Conservation (phyloP, 2,797 vertebrate genomes). For the Pseudochromis fuscus region DNA sequence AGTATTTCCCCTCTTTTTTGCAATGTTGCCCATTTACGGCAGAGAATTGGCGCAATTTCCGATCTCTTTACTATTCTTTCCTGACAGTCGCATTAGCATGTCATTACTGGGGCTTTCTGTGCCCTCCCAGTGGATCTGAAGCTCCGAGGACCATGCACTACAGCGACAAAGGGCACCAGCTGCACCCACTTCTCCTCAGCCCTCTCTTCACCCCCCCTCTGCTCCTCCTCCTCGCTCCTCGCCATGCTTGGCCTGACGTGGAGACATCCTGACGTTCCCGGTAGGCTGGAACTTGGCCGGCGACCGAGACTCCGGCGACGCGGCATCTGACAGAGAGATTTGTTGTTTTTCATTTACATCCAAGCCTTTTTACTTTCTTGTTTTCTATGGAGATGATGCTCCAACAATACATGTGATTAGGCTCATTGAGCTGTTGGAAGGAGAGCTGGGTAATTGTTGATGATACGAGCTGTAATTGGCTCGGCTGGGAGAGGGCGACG, state of each 20-base stretch:
- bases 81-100: slow-evolving; percentile 86
- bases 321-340: slow-evolving; percentile 61
- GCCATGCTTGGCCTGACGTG: slow-evolving; percentile 56
- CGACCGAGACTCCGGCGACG: slow-evolving; percentile 50
- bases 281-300: slow-evolving; percentile 62
- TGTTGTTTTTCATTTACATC: slow-evolving; percentile 65
- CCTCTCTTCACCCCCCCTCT: slow-evolving; percentile 59
- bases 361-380: slow-evolving; percentile 46
- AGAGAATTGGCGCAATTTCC: slow-evolving; percentile 86
- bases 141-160: slow-evolving; percentile 79
- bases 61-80: slow-evolving; percentile 85
- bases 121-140: slow-evolving; percentile 72
- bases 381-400: slow-evolving; percentile 60
- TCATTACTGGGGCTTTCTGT: slow-evolving; percentile 82
- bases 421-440: slow-evolving; percentile 55
- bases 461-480: slow-evolving; percentile 54
- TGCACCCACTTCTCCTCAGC: slow-evolving; percentile 85
- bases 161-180: slow-evolving; percentile 86
- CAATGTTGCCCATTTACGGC: slow-evolving; percentile 80
- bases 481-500: slow-evolving; percentile 24
- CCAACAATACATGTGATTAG: slow-evolving; percentile 74
- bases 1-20: slow-evolving; percentile 74
- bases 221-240: slow-evolving; percentile 56
- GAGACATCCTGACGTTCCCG: slow-evolving; percentile 64
- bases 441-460: slow-evolving; percentile 56